phyloP scores from a whole-genome alignment of 2,888 invertebrate species.

The Branchipolynoe longqiensis region DNA sequence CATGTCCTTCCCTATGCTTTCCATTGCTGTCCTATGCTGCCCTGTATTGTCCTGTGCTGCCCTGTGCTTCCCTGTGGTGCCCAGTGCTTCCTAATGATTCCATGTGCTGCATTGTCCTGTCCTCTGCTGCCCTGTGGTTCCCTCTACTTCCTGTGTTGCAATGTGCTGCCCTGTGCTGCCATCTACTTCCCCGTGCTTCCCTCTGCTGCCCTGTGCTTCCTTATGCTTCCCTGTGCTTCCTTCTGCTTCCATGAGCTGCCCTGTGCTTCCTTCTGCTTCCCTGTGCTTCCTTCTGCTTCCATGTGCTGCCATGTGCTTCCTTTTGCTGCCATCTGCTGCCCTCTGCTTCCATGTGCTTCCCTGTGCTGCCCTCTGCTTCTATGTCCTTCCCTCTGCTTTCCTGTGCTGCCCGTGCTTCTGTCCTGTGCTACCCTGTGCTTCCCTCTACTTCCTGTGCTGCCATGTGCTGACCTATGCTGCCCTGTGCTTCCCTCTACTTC shows the following conservation, averaged over 20 bases:
- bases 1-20: not conserved
- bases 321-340: not conserved
- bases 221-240: not conserved
- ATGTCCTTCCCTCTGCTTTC: not conserved
- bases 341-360: not conserved
- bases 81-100: too few relatives aligned
- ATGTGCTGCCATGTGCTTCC: not conserved
- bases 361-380: not conserved
- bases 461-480: too few relatives aligned
- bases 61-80: not conserved
- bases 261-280: not conserved
- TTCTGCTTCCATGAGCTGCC: not conserved
- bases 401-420: not conserved
- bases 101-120: not conserved
- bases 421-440: not conserved
- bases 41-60: not conserved
- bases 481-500: too few relatives aligned
- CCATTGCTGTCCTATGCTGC: not conserved
- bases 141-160: not conserved
- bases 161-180: not conserved
- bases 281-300: not conserved
- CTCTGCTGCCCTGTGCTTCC: not conserved
- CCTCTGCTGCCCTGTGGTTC: not conserved
- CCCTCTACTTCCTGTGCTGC: not conserved
- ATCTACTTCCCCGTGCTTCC: not conserved